These are phyloP conservation scores for Danaus melanippus DNA, from an alignment of 1,140 invertebrate genomes.

Conservation along the genomic window DNA sequence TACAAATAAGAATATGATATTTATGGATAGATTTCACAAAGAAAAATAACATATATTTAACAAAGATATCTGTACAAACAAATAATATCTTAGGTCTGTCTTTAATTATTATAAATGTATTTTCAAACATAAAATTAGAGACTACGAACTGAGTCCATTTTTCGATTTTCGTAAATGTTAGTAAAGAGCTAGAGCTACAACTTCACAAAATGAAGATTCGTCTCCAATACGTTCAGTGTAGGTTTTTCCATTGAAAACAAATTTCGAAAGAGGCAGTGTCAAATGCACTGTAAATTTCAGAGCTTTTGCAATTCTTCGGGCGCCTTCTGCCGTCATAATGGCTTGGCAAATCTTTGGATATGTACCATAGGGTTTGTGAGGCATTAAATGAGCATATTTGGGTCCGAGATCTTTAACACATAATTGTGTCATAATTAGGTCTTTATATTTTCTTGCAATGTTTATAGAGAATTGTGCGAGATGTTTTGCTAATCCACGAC, in stretches of 20 bases:
- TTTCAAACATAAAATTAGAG: no score
- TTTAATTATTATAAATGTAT: no score
- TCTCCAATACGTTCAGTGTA: constrained; percentile 69
- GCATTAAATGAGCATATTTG: constrained; percentile 40
- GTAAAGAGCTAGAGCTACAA: constrained; percentile 41
- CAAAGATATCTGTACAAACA: no score
- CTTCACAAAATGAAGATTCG: constrained; percentile 39
- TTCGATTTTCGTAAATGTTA: constrained; percentile 14
- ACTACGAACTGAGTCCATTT: neutral
- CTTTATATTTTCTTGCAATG: constrained; percentile 66
- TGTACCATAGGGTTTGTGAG: constrained; percentile 33
- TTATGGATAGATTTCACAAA: no score
- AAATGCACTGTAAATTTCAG: constrained; percentile 71
- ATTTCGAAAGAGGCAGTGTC: constrained; percentile 64
- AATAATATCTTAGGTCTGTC: no score
- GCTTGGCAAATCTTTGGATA: constrained; percentile 73
- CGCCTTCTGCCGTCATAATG: constrained; percentile 73
- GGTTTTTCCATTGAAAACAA: constrained; percentile 71
- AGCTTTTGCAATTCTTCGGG: constrained; percentile 71
- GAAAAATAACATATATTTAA: no score
- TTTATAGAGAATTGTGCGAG: constrained; percentile 71
- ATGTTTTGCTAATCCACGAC: constrained; percentile 68
- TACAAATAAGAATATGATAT: no score
- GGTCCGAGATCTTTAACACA: constrained; percentile 53
- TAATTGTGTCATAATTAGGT: constrained; percentile 63